phyloP scores from a whole-genome alignment of 2,797 vertebrate genomes.

The Martes flavigula region DNA sequence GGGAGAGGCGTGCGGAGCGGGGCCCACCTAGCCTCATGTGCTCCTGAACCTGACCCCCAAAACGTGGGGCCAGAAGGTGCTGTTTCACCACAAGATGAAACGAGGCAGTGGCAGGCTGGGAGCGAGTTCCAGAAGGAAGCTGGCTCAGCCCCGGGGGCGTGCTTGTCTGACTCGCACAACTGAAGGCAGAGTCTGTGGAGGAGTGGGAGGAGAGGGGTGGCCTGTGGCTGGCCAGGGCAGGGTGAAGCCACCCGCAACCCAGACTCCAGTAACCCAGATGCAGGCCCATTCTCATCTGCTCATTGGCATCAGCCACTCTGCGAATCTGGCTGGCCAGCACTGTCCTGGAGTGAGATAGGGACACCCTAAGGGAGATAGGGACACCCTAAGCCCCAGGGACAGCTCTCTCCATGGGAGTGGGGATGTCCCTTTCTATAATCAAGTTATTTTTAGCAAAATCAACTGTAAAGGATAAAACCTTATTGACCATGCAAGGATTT shows the following conservation, averaged over 20 bases:
- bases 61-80: neutral
- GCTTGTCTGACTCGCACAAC: rapidly evolving
- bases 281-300: neutral
- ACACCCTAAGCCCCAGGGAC: neutral
- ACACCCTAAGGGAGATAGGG: neutral
- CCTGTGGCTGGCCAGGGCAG: neutral
- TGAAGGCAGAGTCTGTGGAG: neutral
- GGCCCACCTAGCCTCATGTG: neutral
- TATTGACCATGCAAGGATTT: no score
- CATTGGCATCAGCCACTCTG: rapidly evolving
- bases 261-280: neutral
- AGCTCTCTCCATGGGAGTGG: neutral
- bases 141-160: neutral
- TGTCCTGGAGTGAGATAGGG: neutral
- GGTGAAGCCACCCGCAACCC: neutral
- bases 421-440: neutral
- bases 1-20: rapidly evolving
- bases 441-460: neutral
- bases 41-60: neutral
- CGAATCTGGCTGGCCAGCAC: neutral
- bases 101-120: neutral
- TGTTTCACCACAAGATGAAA: neutral
- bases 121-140: neutral
- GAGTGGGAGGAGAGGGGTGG: neutral
- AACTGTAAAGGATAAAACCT: neutral